Percentiles rank a stretch among this genome's conserved stretches.
Conservation (phyloP, 2,888 invertebrate species). For the Nipponacmea schrenckii region DNA sequence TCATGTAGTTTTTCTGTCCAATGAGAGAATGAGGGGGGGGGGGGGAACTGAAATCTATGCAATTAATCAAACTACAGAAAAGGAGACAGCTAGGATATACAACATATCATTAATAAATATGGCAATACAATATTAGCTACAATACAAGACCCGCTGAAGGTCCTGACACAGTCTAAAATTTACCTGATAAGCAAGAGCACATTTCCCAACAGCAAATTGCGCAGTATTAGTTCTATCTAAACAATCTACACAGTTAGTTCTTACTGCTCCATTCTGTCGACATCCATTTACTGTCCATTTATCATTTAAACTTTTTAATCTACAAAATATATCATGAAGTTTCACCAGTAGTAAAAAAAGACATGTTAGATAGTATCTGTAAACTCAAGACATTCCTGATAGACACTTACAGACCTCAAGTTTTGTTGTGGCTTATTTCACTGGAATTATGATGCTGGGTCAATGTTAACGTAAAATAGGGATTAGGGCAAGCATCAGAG, state of each 20-base stretch:
- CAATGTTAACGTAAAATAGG: no score
- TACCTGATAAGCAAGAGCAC: conserved; percentile 82
- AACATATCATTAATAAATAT: neutral
- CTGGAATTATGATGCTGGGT: no score
- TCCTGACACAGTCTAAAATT: neutral
- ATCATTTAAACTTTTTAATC: conserved; percentile 49
- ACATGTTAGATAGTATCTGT: no score
- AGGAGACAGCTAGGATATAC: neutral
- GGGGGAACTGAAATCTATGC: neutral
- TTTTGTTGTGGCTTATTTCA: no score
- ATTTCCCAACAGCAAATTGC: conserved; percentile 95
- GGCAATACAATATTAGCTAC: neutral
- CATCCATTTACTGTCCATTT: conserved; percentile 42
- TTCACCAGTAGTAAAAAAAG: no score
- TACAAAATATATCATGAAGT: conserved; percentile 26
- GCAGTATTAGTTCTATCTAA: conserved; percentile 98
- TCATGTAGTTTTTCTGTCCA: no score
- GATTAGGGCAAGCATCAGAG: no score
- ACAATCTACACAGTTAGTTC: conserved; percentile 99
- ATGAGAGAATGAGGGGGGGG: no score
- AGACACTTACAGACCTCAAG: no score
- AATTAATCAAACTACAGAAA: neutral
- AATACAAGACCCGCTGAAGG: neutral
- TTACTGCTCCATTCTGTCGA: conserved; percentile 70
- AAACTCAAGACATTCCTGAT: no score